Evolutionary conservation across 2,888 invertebrate genomes (phyloP).

Genomic region (Tipula confusa): DNA sequence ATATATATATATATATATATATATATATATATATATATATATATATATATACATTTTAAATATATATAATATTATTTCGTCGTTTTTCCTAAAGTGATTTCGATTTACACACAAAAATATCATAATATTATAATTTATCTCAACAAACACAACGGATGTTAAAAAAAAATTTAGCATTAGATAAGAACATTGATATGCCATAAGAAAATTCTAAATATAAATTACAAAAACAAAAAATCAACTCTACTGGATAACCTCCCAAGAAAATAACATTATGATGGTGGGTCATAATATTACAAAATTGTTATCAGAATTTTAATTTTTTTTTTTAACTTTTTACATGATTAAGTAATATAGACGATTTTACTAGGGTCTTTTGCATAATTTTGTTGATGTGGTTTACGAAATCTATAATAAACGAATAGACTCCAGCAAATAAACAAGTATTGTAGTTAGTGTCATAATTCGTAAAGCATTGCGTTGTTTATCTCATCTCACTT

Average conservation of each 20-base stretch:
- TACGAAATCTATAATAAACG: background rate
- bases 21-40: no score
- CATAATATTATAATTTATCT: background rate
- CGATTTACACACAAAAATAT: background rate
- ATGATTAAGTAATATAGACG: background rate
- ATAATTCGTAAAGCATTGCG: background rate
- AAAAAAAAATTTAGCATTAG: background rate
- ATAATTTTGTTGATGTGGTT: background rate
- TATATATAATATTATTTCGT: no score
- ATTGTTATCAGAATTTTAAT: background rate
- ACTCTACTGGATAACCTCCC: background rate
- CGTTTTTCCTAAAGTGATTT: no score
- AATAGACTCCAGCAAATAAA: background rate
- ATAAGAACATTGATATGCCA: background rate
- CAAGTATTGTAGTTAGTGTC: background rate
- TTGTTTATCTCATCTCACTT: background rate
- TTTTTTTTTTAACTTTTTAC: background rate
- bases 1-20: no score
- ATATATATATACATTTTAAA: no score
- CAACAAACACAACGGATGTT: conserved; percentile 1
- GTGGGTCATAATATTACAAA: background rate
- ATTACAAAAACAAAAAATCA: background rate
- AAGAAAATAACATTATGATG: background rate
- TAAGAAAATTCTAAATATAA: background rate
- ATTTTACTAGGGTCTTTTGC: no score